phyloP scores from a whole-genome alignment of 2,888 invertebrate genomes.

The Acleris holmiana region DNA sequence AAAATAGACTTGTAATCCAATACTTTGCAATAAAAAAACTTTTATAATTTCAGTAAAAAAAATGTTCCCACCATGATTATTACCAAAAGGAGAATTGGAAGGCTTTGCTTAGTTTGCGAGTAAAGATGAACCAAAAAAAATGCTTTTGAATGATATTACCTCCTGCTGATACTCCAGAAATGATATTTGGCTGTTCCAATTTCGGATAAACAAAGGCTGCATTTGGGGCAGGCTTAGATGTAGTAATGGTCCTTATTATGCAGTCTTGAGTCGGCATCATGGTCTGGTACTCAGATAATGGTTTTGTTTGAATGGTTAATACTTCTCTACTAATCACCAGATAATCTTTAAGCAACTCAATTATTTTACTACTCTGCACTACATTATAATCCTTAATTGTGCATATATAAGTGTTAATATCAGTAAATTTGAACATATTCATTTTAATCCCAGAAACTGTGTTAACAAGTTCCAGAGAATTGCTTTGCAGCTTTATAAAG shows the following conservation, averaged over 20 bases:
- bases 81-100: not conserved
- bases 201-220: slow-evolving; percentile 52
- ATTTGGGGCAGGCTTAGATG: slow-evolving; percentile 47
- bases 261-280: slow-evolving; percentile 49
- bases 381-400: slow-evolving; percentile 68
- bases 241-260: slow-evolving; percentile 60
- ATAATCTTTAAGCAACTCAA: slow-evolving; percentile 62
- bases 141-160: slow-evolving; percentile 55
- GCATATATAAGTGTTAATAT: slow-evolving; percentile 60
- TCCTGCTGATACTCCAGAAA: slow-evolving; percentile 77
- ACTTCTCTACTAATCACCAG: slow-evolving; percentile 59
- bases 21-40: too few relatives aligned
- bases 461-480: slow-evolving; percentile 58
- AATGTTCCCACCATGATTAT: too few relatives aligned
- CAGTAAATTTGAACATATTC: slow-evolving; percentile 57
- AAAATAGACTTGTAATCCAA: too few relatives aligned
- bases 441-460: slow-evolving; percentile 60
- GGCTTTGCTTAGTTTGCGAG: not conserved
- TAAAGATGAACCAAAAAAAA: not conserved
- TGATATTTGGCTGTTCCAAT: slow-evolving; percentile 78
- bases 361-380: slow-evolving; percentile 67
- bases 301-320: slow-evolving; percentile 64
- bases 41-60: too few relatives aligned
- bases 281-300: slow-evolving; percentile 70
- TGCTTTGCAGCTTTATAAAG: slow-evolving; percentile 52